These are phyloP conservation scores for Odontothrips loti DNA, from an alignment of 2,888 invertebrate species.

Conservation along the genomic window DNA sequence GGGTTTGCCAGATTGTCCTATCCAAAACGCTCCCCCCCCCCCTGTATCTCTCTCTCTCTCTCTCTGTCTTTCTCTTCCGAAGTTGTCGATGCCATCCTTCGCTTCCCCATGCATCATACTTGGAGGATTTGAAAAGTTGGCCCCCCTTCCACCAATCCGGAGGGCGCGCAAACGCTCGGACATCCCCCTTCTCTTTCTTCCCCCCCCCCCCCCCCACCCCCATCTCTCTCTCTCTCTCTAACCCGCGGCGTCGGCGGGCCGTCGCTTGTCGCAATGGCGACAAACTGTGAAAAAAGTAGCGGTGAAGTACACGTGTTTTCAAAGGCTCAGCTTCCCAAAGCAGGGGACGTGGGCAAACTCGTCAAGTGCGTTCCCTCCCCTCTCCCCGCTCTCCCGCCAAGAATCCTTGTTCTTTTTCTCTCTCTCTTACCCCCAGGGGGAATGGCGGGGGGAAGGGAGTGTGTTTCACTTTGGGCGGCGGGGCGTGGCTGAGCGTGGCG, in stretches of 20 bases:
- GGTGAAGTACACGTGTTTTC: conserved; percentile 18
- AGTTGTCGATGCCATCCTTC: background rate
- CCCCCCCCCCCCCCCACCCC: background rate
- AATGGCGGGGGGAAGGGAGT: background rate
- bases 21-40: too few relatives aligned
- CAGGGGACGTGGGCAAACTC: conserved; percentile 13
- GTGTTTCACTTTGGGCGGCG: too few relatives aligned
- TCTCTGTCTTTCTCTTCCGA: too few relatives aligned
- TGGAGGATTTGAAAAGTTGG: background rate
- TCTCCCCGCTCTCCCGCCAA: background rate
- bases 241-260: background rate
- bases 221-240: background rate
- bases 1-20: too few relatives aligned
- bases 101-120: background rate
- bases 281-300: background rate
- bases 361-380: background rate
- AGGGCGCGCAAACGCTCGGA: too few relatives aligned
- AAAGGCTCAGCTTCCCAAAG: conserved; percentile 18
- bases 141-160: background rate
- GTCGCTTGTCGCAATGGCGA: background rate
- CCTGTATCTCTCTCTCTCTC: too few relatives aligned
- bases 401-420: background rate
- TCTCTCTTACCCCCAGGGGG: background rate
- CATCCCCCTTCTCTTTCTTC: background rate
- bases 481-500: too few relatives aligned